phyloP scores from a whole-genome alignment of 1,140 invertebrate species.

The Brachionus calyciflorus region DNA sequence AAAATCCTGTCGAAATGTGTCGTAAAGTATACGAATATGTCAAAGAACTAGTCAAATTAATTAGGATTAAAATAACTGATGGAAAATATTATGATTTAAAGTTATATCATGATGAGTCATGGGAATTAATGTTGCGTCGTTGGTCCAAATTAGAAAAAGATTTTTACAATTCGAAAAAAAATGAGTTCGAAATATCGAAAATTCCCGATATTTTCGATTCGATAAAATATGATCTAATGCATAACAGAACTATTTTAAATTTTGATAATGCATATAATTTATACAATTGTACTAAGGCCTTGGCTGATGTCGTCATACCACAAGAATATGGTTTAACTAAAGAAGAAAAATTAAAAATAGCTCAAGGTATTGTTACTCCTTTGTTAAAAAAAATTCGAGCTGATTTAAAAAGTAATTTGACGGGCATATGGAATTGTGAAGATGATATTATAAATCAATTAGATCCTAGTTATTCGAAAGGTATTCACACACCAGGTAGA shows the following conservation, averaged over 20 bases:
- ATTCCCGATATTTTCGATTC: conserved; percentile 99
- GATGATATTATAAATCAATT: conserved; percentile 40
- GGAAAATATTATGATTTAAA: conserved; percentile 55
- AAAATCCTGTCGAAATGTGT: conserved; percentile 77
- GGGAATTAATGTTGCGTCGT: conserved; percentile 93
- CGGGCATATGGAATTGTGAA: conserved; percentile 43
- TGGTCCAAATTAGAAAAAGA: conserved; percentile 99
- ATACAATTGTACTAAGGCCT: conserved; percentile 87
- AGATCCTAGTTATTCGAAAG: conserved; percentile 69
- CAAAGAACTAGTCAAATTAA: conserved; percentile 50
- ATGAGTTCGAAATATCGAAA: conserved; percentile 94
- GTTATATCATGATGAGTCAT: conserved; percentile 95
- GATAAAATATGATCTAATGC: conserved; percentile 95
- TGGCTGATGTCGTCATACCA: conserved; percentile 96
- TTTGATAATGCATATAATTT: conserved; percentile 90
- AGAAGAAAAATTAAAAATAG: conserved; percentile 92
- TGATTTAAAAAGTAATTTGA: conserved; percentile 43
- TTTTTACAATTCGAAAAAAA: conserved; percentile 77
- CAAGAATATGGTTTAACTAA: conserved; percentile 97
- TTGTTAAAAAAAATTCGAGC: conserved; percentile 90
- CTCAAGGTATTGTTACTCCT: conserved; percentile 94
- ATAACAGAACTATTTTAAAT: conserved; percentile 90
- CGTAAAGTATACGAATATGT: conserved; percentile 39
- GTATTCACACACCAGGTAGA: conserved; percentile 91
- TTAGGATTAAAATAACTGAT: conserved; percentile 27